Conservation (phyloP, 2,113 vertebrate species). For the Lichenostomus cassidix region DNA sequence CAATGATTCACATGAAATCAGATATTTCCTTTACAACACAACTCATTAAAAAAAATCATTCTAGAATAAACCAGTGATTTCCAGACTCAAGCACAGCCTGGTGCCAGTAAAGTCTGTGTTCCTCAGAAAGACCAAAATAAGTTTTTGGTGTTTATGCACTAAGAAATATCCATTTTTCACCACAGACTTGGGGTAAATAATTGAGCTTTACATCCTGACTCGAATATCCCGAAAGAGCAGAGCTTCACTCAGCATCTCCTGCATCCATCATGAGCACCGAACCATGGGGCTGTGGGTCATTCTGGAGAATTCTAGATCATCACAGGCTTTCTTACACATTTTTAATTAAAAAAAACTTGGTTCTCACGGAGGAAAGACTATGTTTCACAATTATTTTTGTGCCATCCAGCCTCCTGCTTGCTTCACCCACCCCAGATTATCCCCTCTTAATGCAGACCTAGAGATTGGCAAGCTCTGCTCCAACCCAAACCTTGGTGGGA, state of each 20-base stretch:
- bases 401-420: neutral
- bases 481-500: fast-evolving
- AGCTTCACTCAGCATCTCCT: neutral
- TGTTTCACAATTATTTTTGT: neutral
- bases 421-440: neutral
- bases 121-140: fast-evolving
- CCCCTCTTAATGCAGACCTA: fast-evolving
- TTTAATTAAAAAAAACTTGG: too few species aligned
- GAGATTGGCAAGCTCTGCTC: neutral
- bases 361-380: neutral
- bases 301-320: neutral
- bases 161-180: neutral
- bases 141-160: neutral
- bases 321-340: neutral
- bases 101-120: neutral
- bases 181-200: neutral
- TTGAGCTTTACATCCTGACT: neutral
- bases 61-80: neutral
- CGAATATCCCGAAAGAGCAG: neutral
- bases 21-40: neutral
- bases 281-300: neutral
- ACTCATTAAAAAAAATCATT: fast-evolving
- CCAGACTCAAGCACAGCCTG: neutral
- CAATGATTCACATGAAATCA: neutral
- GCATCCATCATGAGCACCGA: neutral